A percentile compares a stretch with the other conserved stretches of the same genome.
Conservation (phyloP, 2,797 vertebrate genomes). For the Hippocampus kuda region DNA sequence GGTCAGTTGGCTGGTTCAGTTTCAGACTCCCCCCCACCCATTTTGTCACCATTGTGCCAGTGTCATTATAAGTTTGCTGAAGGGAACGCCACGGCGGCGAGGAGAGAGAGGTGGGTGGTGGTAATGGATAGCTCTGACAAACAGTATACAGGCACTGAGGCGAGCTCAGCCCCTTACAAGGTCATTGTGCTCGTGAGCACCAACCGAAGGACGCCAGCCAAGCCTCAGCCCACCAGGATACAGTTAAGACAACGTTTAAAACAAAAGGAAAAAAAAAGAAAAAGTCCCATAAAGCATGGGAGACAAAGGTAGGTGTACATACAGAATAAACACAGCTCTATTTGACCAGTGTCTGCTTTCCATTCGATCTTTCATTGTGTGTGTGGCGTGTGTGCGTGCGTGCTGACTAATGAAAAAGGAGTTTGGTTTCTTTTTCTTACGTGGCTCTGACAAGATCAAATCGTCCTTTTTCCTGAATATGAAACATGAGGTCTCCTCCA, state of each 20-base stretch:
- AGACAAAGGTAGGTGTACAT: background rate
- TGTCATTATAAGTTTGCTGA: slow-evolving; percentile 4
- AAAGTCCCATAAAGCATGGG: background rate
- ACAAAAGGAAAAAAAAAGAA: too few relatives aligned
- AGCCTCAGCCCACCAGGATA: slow-evolving; percentile 9
- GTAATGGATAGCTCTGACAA: slow-evolving; percentile 29
- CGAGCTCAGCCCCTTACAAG: slow-evolving; percentile 44
- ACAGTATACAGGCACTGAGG: slow-evolving; percentile 15
- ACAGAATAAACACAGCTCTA: slow-evolving; percentile 13
- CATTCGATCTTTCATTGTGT: slow-evolving; percentile 15
- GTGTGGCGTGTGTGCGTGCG: background rate
- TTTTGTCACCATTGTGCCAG: background rate
- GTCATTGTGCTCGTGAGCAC: slow-evolving; percentile 26
- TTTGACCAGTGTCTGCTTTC: slow-evolving; percentile 19
- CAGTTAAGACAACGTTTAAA: background rate
- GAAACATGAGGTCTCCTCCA: slow-evolving; percentile 96
- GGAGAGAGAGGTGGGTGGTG: slow-evolving; percentile 32
- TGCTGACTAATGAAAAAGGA: background rate
- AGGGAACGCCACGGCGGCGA: slow-evolving; percentile 3
- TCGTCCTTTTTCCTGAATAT: slow-evolving; percentile 97
- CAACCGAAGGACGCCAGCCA: slow-evolving; percentile 16
- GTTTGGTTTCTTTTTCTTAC: slow-evolving; percentile 60
- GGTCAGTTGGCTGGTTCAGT: background rate
- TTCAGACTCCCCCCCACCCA: background rate
- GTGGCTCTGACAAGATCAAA: slow-evolving; percentile 87